These are phyloP conservation scores for Muscicapa striata DNA, from an alignment of 2,797 vertebrate species.

Conservation along the genomic window DNA sequence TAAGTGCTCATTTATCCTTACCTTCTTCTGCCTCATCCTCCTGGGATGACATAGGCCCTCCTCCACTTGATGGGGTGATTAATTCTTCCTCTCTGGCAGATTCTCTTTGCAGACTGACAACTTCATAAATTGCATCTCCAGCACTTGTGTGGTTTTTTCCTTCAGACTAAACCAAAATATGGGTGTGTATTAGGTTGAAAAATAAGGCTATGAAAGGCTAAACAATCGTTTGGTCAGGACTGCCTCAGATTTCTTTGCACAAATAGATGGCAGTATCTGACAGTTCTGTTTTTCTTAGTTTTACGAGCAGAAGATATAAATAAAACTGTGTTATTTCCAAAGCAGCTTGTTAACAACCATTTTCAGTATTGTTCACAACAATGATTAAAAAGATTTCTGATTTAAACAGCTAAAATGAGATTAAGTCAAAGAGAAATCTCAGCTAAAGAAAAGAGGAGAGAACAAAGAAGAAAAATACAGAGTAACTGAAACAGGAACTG, in stretches of 20 bases:
- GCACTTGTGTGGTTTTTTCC: constrained; percentile 78
- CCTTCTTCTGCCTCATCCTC: constrained; percentile 94
- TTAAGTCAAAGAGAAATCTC: neutral
- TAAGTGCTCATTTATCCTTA: constrained; percentile 61
- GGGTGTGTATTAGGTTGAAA: neutral
- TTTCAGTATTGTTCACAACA: neutral
- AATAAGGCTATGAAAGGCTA: neutral
- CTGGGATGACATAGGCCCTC: constrained; percentile 78
- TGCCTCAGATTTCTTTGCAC: neutral
- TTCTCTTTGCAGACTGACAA: constrained; percentile 91
- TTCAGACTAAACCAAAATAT: constrained; percentile 76
- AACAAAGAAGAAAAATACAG: neutral
- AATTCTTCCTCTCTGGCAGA: constrained; percentile 82
- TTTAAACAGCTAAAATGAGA: neutral
- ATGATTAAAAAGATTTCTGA: neutral
- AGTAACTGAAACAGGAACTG: neutral
- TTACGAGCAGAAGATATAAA: neutral
- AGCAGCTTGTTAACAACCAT: neutral
- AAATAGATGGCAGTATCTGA: neutral
- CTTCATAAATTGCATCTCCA: constrained; percentile 92
- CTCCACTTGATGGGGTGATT: constrained; percentile 76
- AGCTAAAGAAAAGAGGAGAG: neutral
- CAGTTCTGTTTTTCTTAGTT: neutral
- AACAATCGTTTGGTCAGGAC: neutral
- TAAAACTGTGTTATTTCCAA: neutral